Evolutionary conservation across 2,888 invertebrate genomes (phyloP), one percentile per base, ranked within the genome.

Genomic region (Dryococelus australis): DNA sequence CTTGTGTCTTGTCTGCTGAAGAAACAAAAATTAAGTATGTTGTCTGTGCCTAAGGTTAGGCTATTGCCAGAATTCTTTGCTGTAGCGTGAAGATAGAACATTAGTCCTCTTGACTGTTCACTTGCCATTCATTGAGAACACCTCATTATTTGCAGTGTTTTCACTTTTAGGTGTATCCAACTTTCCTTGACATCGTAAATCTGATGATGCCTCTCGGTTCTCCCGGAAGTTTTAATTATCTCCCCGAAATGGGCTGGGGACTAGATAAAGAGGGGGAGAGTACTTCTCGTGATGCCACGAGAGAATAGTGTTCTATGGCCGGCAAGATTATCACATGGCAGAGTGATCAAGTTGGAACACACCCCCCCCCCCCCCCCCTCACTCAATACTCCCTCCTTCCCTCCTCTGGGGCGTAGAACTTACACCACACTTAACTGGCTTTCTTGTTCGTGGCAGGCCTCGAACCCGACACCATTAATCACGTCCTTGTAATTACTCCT

Each of bases 391-490:
- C 65, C n/a, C 65, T 8, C 16, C n/a, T 24, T 24, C 65, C 65
- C 16, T 51, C 20, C 12, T 51, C 51, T 20, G 13, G 2, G 65
- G n/a, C n/a, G 3, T 20, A 65, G 24, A 65, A 65, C 65, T 65
- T 65, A 20, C 16, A 24, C 65, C 65, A 24, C 65, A 65, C 65
- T 65, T 65, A 65, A 65, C 65, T 65, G 65, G 24, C 65, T 65
- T 65, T n/a, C 65, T 65, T n/a, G 65, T 65, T 65, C 65, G 8
- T 65, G 65, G 65, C 65, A 65, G 65, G 20, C 65, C 65, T 65
- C 65, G 65, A 65, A 65, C 24, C 65, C n/a, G 65, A 65, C 20
- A 65, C 65, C 65, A 65, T 65, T 65, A 65, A 65, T 65, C 65
- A 65, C n/a, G n/a, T 8, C 65, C 65, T 65, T 6, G 65, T 65